Evolutionary conservation across 2,113 vertebrate genomes (phyloP).

Genomic region (Pristiophorus japonicus): DNA sequence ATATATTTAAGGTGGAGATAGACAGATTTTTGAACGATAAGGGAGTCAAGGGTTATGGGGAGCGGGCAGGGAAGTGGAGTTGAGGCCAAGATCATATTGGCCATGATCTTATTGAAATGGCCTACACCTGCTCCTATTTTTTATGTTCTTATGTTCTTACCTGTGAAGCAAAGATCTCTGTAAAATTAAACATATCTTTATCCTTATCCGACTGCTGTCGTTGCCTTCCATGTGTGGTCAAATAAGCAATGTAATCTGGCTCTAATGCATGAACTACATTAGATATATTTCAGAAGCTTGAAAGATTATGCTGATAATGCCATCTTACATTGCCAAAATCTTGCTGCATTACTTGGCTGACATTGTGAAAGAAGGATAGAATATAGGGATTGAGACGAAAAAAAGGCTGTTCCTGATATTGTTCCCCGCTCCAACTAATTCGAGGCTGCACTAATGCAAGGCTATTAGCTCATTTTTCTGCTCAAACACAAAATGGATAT

Average conservation of each 20-base stretch:
- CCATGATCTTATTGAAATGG: no score
- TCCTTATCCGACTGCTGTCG: not conserved
- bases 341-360: not conserved
- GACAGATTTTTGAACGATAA: no score
- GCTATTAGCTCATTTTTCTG: not conserved
- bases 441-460: not conserved
- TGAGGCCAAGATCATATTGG: no score
- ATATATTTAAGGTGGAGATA: no score
- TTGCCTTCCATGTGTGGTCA: not conserved
- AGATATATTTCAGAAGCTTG: not conserved
- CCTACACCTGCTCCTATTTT: no score
- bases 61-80: no score
- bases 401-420: not conserved
- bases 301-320: conserved; percentile 24
- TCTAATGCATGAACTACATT: not conserved
- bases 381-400: not conserved
- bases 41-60: no score
- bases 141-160: no score
- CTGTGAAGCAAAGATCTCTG: not conserved
- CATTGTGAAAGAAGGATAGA: not conserved
- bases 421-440: not conserved
- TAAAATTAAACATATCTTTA: not conserved
- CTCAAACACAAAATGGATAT: not conserved
- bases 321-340: not conserved
- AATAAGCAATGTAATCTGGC: conserved; percentile 4